Conservation (phyloP, 1,140 invertebrate genomes). For the Diachasmimorpha longicaudata region DNA sequence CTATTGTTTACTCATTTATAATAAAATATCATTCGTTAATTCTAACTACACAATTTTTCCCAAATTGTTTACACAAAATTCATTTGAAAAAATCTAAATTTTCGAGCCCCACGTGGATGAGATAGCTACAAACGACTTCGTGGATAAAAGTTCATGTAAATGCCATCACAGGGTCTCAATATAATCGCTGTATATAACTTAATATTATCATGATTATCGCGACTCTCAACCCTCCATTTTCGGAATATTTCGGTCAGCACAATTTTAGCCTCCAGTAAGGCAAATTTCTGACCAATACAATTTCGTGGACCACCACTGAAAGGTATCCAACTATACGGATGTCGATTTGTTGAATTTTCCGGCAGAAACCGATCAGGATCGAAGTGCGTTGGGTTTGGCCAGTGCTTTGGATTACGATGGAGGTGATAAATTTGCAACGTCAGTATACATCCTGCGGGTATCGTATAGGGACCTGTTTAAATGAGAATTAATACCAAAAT, state of each 20-base stretch:
- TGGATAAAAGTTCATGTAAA: slow-evolving; percentile 16
- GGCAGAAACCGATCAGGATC: slow-evolving; percentile 77
- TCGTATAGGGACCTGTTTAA: slow-evolving; percentile 46
- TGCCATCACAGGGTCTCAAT: slow-evolving; percentile 40
- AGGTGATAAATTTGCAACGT: slow-evolving; percentile 65
- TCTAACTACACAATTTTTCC: too few relatives aligned
- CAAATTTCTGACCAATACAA: slow-evolving; percentile 68
- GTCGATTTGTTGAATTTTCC: slow-evolving; percentile 63
- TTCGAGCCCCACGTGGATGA: too few relatives aligned
- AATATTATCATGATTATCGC: slow-evolving; percentile 43
- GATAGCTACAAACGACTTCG: too few relatives aligned
- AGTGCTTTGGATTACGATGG: slow-evolving; percentile 72
- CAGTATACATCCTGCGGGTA: slow-evolving; percentile 62
- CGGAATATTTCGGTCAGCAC: slow-evolving; percentile 63
- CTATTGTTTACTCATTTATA: too few relatives aligned
- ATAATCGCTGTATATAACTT: slow-evolving; percentile 40
- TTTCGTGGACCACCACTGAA: slow-evolving; percentile 69
- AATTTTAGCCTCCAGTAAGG: slow-evolving; percentile 66
- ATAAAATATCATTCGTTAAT: too few relatives aligned
- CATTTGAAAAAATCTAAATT: too few relatives aligned
- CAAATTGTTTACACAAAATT: too few relatives aligned
- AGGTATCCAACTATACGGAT: slow-evolving; percentile 72
- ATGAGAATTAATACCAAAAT: neutral
- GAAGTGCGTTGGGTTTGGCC: slow-evolving; percentile 74
- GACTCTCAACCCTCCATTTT: slow-evolving; percentile 63